These are phyloP conservation scores for Laterallus jamaicensis DNA, from an alignment of 2,113 vertebrate genomes.

Conservation along the genomic window DNA sequence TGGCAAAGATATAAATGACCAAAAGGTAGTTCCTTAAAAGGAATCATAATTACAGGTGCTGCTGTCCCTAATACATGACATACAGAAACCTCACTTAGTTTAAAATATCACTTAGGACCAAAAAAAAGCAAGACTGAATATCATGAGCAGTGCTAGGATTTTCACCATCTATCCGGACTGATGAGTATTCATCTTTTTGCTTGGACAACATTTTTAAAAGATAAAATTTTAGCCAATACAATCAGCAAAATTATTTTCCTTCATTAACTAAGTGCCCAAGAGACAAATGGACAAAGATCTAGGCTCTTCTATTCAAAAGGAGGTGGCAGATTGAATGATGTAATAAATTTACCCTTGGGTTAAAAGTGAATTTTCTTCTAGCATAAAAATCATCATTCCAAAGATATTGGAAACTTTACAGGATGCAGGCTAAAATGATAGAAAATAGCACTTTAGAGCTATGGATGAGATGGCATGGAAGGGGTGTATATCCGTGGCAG, in stretches of 20 bases:
- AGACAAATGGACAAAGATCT: not conserved
- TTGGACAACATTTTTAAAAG: not conserved
- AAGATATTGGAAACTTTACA: not conserved
- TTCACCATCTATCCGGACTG: not conserved
- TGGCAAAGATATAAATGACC: not conserved
- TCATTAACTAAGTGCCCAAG: conserved; percentile 36
- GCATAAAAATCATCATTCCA: not conserved
- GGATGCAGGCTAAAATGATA: not conserved
- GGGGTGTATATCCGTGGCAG: not conserved
- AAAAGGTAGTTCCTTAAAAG: not conserved
- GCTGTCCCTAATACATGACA: not conserved
- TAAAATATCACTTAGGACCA: not conserved
- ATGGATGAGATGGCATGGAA: not conserved
- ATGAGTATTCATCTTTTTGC: not conserved
- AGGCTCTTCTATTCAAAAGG: not conserved
- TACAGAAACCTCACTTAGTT: not conserved
- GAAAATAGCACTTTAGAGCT: not conserved
- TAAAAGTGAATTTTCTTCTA: not conserved
- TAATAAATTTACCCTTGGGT: not conserved
- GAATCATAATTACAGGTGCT: not conserved
- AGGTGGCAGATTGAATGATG: not conserved
- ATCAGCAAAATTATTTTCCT: conserved; percentile 13
- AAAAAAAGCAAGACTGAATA: not conserved
- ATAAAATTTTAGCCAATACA: not conserved
- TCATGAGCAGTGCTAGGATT: not conserved